Base-by-base conservation (phyloP, 2,888 invertebrate genomes). In the Drosophila fulvimacula region DNA sequence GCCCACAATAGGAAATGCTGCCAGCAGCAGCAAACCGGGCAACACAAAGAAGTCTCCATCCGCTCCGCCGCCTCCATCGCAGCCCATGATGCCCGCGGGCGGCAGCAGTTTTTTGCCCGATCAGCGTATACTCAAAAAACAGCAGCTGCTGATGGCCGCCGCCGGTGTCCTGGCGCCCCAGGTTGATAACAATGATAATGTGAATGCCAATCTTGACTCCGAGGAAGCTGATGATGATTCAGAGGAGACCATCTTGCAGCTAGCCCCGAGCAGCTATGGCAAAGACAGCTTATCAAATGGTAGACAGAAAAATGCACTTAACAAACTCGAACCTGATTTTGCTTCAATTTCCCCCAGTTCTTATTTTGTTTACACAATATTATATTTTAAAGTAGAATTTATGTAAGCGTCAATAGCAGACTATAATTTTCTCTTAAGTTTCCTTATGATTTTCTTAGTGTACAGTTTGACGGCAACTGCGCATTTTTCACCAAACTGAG, bases 41-140 rank as follows among this genome's bases (percentile, higher is more conserved):
- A 93, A 93, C 73, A 90, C 92, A 2, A 93, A 93, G 73, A 92
- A 92, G 69, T 91, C 91, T 2, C 89, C 92, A 15, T 91, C 89
- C 9, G 83, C 80, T 7, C 78, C 83, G 27, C 87, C 83, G 34
- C 89, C 92, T 2, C 86, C 89, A 21, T 56, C 72, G 1, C 80
- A 71, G 27, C 76, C 90, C 13, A 65, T 57, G 5, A 17, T 83
- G 70, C 68, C 66, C 5, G 79, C 85, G 4, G 88, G 85, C 4
- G 84, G 84, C 24, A 82, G 78, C 59, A 90, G 86, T 27, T 90
- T 90, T 74, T 63, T 87, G 69, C 90, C 90, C 49, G 91, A 91
- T 80, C 89, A 90, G 69, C 84, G 81, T 13, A 88, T 91, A 51
- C 79, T 90, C 0, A 90, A 91, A 60, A 91, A 91, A n/a, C 89